phyloP scores from a whole-genome alignment of 1,140 invertebrate species.

The Drosophila athabasca region DNA sequence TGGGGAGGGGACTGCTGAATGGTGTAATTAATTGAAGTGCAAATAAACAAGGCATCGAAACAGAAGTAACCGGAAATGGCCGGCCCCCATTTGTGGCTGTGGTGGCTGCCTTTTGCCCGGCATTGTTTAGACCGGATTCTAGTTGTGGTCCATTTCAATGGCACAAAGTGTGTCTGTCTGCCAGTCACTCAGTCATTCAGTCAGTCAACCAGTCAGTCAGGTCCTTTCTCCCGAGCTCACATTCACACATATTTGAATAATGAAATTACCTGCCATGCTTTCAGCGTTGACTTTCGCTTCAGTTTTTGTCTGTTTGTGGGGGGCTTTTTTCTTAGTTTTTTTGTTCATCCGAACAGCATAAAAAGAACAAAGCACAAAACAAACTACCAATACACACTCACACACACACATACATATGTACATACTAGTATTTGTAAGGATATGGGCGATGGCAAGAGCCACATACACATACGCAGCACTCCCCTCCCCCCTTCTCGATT shows the following conservation, averaged over 20 bases:
- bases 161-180: constrained; percentile 12
- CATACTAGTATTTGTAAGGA: constrained; percentile 16
- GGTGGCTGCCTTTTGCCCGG: background rate
- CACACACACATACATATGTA: background rate
- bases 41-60: constrained; percentile 48
- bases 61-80: constrained; percentile 17
- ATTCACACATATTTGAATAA: constrained; percentile 64
- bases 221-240: constrained; percentile 15
- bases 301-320: constrained; percentile 18
- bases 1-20: constrained; percentile 1
- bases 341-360: constrained; percentile 19
- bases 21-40: constrained; percentile 55
- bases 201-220: constrained; percentile 45
- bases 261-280: constrained; percentile 69
- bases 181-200: constrained; percentile 14
- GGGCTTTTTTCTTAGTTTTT: constrained; percentile 4
- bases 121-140: background rate
- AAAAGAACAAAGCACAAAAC: constrained; percentile 59
- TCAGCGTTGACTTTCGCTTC: constrained; percentile 32
- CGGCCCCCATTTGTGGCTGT: background rate
- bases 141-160: background rate
- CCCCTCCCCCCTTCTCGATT: constrained; percentile 22
- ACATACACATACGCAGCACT: too few relatives aligned
- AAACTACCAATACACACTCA: constrained; percentile 38
- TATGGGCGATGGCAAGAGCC: constrained; percentile 32